These are phyloP conservation scores for Hyles euphorbiae DNA, from an alignment of 1,140 invertebrate species.

Conservation along the genomic window DNA sequence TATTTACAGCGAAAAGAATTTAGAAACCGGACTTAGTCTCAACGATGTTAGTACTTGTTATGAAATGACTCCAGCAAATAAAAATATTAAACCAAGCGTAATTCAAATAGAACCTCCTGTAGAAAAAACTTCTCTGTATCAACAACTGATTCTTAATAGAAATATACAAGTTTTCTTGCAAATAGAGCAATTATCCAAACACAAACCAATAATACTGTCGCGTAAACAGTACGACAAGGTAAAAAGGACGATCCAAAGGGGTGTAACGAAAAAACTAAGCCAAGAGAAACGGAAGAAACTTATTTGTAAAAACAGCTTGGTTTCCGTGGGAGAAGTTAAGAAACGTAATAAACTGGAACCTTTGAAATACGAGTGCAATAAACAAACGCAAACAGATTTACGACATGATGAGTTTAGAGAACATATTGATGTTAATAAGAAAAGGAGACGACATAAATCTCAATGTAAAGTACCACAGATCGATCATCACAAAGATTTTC, in stretches of 20 bases:
- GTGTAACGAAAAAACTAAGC: slow-evolving; percentile 26
- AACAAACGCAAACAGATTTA: slow-evolving; percentile 1
- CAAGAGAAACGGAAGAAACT: slow-evolving; percentile 20
- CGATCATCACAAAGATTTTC: neutral
- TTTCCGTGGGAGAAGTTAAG: slow-evolving; percentile 35
- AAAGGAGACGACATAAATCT: too few relatives aligned
- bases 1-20: too few relatives aligned
- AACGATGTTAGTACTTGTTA: too few relatives aligned
- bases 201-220: slow-evolving; percentile 44
- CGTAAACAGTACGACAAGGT: slow-evolving; percentile 56
- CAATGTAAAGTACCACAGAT: neutral
- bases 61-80: too few relatives aligned
- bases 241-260: slow-evolving; percentile 41
- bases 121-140: slow-evolving; percentile 13
- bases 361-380: slow-evolving; percentile 18
- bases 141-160: slow-evolving; percentile 31
- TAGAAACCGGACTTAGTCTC: too few relatives aligned
- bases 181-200: slow-evolving; percentile 37
- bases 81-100: too few relatives aligned
- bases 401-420: neutral
- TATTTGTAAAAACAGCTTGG: slow-evolving; percentile 24
- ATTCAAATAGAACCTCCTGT: slow-evolving; percentile 5
- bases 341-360: slow-evolving; percentile 13
- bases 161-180: slow-evolving; percentile 48
- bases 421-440: neutral